These are phyloP conservation scores for Isurus oxyrinchus DNA, from an alignment of 2,113 vertebrate species.

Conservation along the genomic window DNA sequence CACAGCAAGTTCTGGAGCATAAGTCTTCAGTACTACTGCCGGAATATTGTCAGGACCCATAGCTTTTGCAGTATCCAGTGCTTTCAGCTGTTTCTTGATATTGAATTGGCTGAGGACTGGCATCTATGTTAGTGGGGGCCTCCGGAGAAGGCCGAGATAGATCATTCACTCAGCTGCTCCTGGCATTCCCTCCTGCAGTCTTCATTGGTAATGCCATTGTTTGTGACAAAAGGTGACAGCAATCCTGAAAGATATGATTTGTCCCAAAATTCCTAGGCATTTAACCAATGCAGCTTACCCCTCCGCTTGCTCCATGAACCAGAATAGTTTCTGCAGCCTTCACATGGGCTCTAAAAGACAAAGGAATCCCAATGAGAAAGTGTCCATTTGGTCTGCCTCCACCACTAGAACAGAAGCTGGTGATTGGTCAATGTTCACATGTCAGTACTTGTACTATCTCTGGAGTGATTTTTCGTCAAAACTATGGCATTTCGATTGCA, in stretches of 20 bases:
- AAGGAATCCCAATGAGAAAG: conserved; percentile 34
- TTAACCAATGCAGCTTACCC: conserved; percentile 59
- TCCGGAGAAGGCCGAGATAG: no score
- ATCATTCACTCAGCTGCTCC: no score
- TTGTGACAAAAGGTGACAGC: not conserved
- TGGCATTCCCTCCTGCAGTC: no score
- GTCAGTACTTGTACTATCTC: not conserved
- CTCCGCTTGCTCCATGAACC: conserved; percentile 88
- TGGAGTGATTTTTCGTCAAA: not conserved
- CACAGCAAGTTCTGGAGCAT: no score
- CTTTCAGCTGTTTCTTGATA: no score
- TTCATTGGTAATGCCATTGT: not conserved
- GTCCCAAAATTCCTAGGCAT: not conserved
- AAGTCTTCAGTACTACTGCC: no score
- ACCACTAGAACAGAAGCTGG: not conserved
- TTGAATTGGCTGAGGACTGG: no score
- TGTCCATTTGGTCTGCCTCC: no score
- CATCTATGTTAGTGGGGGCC: no score
- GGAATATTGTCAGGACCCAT: no score
- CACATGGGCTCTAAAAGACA: conserved; percentile 58
- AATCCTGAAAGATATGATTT: not conserved
- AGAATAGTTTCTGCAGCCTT: conserved; percentile 76
- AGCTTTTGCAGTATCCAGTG: no score
- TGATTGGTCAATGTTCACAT: not conserved
- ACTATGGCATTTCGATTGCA: not conserved